These are phyloP conservation scores for Antitype chi DNA, from an alignment of 2,888 invertebrate genomes.

Conservation along the genomic window DNA sequence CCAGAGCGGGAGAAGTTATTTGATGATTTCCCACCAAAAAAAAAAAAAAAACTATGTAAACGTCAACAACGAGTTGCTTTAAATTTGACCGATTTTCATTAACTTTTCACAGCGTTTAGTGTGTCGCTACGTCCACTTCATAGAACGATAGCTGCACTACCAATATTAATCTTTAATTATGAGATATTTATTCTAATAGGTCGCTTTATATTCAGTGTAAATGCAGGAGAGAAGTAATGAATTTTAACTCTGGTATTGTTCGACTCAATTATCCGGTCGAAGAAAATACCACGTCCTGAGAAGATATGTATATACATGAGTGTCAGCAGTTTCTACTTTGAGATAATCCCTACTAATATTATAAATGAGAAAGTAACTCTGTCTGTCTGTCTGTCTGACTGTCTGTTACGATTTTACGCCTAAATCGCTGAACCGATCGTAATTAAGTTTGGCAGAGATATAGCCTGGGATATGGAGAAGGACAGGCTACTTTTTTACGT, in stretches of 20 bases:
- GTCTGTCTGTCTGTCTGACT: no score
- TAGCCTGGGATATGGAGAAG: no score
- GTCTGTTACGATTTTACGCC: no score
- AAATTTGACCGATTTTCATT: constrained; percentile 13
- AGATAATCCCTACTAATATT: no score
- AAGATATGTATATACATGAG: not conserved
- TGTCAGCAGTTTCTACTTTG: no score
- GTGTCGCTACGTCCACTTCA: constrained; percentile 5
- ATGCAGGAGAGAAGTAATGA: not conserved
- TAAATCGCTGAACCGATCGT: no score
- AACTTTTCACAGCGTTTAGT: not conserved
- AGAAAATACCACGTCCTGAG: not conserved
- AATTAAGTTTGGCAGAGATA: no score
- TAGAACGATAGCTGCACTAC: not conserved
- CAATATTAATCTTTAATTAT: constrained; percentile 35
- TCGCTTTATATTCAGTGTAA: not conserved
- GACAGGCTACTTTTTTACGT: no score
- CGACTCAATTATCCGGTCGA: not conserved
- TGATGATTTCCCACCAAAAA: no score
- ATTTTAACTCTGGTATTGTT: not conserved
- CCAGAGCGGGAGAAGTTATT: no score
- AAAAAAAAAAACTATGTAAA: no score
- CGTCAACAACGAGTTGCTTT: not conserved
- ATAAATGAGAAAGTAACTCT: no score
- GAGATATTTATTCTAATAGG: not conserved